Conservation (phyloP, 2,797 vertebrate species). For the Clarias fuscus region DNA sequence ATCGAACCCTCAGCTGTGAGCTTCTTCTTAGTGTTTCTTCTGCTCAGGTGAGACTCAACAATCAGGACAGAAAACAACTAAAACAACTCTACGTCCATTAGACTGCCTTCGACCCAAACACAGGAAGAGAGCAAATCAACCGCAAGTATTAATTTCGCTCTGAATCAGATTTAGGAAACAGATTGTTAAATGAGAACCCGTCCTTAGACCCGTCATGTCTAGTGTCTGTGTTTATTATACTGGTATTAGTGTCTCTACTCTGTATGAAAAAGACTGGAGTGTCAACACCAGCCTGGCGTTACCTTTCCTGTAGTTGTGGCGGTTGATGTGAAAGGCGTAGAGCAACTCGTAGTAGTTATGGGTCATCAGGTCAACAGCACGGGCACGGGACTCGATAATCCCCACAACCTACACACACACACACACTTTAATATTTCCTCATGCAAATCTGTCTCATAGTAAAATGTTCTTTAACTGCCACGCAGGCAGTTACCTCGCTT, state of each 20-base stretch:
- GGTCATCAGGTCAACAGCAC: slow-evolving; percentile 89
- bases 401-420: slow-evolving; percentile 80
- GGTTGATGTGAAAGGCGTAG: slow-evolving; percentile 92
- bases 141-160: not conserved
- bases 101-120: not conserved
- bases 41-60: too few species aligned
- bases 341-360: slow-evolving; percentile 97
- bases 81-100: too few species aligned
- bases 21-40: too few species aligned
- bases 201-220: not conserved
- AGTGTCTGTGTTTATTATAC: not conserved
- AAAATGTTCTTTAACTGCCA: not conserved
- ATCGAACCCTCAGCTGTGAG: too few species aligned
- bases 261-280: not conserved
- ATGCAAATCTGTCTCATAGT: not conserved
- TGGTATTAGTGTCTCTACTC: not conserved
- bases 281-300: not conserved
- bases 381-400: slow-evolving; percentile 91
- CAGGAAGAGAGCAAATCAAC: not conserved
- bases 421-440: not conserved
- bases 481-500: not conserved
- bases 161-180: not conserved
- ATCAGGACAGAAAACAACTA: too few species aligned
- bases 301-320: slow-evolving; percentile 98
- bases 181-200: not conserved